These are phyloP conservation scores for Saxidomus purpurata DNA, from an alignment of 1,140 invertebrate genomes.

Conservation along the genomic window DNA sequence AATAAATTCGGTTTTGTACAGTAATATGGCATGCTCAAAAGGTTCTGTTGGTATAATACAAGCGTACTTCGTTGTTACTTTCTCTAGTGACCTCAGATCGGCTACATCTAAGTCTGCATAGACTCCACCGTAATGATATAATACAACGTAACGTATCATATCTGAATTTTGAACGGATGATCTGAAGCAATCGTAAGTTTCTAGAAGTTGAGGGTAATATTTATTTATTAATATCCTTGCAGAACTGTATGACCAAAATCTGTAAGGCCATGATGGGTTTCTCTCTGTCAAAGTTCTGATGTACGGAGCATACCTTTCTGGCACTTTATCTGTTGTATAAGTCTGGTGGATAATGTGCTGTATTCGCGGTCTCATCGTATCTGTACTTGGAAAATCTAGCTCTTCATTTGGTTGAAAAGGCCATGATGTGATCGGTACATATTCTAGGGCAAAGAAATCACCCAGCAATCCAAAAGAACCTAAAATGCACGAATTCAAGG, in stretches of 20 bases:
- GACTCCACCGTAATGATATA: slow-evolving; percentile 78
- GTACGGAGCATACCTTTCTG: slow-evolving; percentile 69
- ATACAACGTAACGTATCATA: slow-evolving; percentile 77
- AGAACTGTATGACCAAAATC: slow-evolving; percentile 79
- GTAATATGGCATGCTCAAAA: slow-evolving; percentile 74
- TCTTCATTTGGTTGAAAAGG: background rate
- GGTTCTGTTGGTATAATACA: slow-evolving; percentile 80
- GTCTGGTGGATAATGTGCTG: slow-evolving; percentile 81
- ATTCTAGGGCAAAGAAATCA: no score
- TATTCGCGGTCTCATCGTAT: slow-evolving; percentile 41
- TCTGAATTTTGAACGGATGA: slow-evolving; percentile 76
- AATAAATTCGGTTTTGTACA: slow-evolving; percentile 70
- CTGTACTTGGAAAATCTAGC: background rate
- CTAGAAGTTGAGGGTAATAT: slow-evolving; percentile 72
- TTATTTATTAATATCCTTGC: slow-evolving; percentile 71
- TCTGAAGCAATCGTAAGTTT: slow-evolving; percentile 72
- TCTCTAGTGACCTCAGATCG: slow-evolving; percentile 71
- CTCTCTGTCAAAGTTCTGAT: slow-evolving; percentile 72
- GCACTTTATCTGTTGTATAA: slow-evolving; percentile 74
- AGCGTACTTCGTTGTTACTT: slow-evolving; percentile 69
- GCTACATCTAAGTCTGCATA: slow-evolving; percentile 81
- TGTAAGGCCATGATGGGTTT: slow-evolving; percentile 79
- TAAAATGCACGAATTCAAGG: no score
- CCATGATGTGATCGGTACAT: no score
- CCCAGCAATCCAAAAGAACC: no score